Conservation (phyloP, 2,888 invertebrate species). For the Thalpophila matura region DNA sequence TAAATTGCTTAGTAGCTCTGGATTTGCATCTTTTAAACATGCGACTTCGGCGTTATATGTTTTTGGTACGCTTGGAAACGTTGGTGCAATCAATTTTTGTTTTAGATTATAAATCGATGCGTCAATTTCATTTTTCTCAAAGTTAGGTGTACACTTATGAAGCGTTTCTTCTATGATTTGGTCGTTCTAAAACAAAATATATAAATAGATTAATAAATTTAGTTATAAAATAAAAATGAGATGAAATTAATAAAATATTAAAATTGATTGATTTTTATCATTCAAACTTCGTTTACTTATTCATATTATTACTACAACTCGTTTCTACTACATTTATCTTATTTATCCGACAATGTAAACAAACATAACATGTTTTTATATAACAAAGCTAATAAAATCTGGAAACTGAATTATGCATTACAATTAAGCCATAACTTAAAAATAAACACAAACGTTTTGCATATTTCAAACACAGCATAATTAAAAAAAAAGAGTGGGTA, state of each 20-base stretch:
- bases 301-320: slow-evolving; percentile 1
- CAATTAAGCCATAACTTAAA: slow-evolving; percentile 3
- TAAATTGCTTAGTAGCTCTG: neutral
- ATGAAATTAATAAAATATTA: slow-evolving; percentile 4
- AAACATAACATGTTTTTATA: slow-evolving; percentile 8
- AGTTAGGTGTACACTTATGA: slow-evolving; percentile 11
- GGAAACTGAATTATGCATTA: slow-evolving; percentile 1
- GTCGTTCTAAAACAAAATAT: slow-evolving; percentile 20
- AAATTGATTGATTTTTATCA: slow-evolving; percentile 6
- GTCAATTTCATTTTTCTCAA: slow-evolving; percentile 6
- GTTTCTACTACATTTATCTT: slow-evolving; percentile 11
- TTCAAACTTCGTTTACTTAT: neutral
- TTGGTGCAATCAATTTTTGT: too few species aligned
- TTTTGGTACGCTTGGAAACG: too few species aligned
- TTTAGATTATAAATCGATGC: neutral
- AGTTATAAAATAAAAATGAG: slow-evolving; percentile 4
- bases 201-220: slow-evolving; percentile 5
- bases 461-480: slow-evolving; percentile 3
- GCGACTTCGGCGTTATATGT: too few species aligned
- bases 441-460: slow-evolving; percentile 1
- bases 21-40: too few species aligned
- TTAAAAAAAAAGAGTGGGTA: slow-evolving; percentile 1
- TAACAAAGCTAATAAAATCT: neutral
- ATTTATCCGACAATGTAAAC: slow-evolving; percentile 12
- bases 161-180: neutral